Evolutionary conservation across 23 tunicate genomes (phyloP).

Genomic region (Aplidium turbinatum): DNA sequence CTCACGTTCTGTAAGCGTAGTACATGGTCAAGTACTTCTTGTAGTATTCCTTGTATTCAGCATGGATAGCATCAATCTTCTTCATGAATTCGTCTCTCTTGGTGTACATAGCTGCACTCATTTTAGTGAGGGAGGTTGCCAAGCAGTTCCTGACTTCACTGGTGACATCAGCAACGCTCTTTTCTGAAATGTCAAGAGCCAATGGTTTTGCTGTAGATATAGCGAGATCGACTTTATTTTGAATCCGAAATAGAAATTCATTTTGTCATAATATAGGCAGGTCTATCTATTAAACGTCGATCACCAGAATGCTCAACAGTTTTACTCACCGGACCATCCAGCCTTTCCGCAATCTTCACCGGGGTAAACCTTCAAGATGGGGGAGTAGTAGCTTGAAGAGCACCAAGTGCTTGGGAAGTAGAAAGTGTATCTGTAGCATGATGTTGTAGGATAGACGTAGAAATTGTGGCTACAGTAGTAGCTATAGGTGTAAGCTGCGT

Average conservation of each 20-base stretch:
- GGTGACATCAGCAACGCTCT: conserved; percentile 20
- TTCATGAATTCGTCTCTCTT: conserved; percentile 15
- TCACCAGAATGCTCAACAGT: no score
- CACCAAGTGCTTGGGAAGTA: conserved; percentile 50
- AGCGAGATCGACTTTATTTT: no score
- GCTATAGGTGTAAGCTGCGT: conserved; percentile 33
- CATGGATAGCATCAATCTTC: conserved; percentile 25
- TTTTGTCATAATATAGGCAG: no score
- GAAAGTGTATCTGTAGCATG: conserved; percentile 23
- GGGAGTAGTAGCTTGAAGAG: conserved; percentile 38
- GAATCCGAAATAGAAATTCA: no score
- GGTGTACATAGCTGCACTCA: conserved; percentile 22
- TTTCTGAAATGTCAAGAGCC: no score
- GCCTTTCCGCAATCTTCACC: conserved; percentile 31
- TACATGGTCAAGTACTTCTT: conserved; percentile 35
- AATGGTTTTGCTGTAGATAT: no score
- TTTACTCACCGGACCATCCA: conserved; percentile 47
- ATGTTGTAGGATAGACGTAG: conserved; percentile 28
- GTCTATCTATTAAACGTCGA: no score
- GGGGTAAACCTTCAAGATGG: conserved; percentile 61
- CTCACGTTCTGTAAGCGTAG: conserved; percentile 45
- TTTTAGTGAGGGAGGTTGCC: conserved; percentile 27
- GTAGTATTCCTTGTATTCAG: conserved; percentile 24
- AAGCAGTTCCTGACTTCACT: conserved; percentile 33
- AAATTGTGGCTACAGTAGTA: conserved; percentile 38